Percentiles rank a stretch among this genome's conserved stretches.
phyloP scores from a whole-genome alignment of 2,888 invertebrate species.

The Drosophila aldrichi region DNA sequence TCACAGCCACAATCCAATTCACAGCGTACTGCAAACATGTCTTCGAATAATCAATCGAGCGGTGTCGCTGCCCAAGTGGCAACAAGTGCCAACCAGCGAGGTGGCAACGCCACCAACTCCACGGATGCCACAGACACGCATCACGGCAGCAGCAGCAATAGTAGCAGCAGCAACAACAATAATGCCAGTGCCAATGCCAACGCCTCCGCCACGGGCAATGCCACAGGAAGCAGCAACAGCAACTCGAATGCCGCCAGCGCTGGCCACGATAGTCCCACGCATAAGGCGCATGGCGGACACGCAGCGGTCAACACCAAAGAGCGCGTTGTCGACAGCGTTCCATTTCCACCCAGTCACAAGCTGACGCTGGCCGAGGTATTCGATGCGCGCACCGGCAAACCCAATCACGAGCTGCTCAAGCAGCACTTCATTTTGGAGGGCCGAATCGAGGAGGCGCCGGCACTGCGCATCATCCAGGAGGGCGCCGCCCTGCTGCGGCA shows the following conservation, averaged over 20 bases:
- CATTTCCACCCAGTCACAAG: slow-evolving; percentile 99
- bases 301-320: slow-evolving; percentile 78
- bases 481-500: slow-evolving; percentile 94
- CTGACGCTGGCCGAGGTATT: slow-evolving; percentile 98
- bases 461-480: slow-evolving; percentile 98
- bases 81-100: slow-evolving; percentile 69
- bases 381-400: slow-evolving; percentile 97
- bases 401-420: slow-evolving; percentile 98
- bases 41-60: slow-evolving; percentile 84
- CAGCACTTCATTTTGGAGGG: slow-evolving; percentile 99
- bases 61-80: slow-evolving; percentile 60
- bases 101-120: slow-evolving; percentile 39
- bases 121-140: slow-evolving; percentile 32
- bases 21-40: slow-evolving; percentile 67
- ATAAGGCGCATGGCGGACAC: slow-evolving; percentile 65
- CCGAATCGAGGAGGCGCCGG: slow-evolving; percentile 98
- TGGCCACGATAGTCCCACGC: slow-evolving; percentile 62
- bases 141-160: slow-evolving; percentile 27
- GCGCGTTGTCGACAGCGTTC: slow-evolving; percentile 90
- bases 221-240: slow-evolving; percentile 32
- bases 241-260: slow-evolving; percentile 32
- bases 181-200: slow-evolving; percentile 32
- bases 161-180: slow-evolving; percentile 32
- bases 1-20: slow-evolving; percentile 10
- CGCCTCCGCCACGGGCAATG: slow-evolving; percentile 37